phyloP scores from a whole-genome alignment of 92 coral and sea anemone species.

The Parazoanthus darwini region DNA sequence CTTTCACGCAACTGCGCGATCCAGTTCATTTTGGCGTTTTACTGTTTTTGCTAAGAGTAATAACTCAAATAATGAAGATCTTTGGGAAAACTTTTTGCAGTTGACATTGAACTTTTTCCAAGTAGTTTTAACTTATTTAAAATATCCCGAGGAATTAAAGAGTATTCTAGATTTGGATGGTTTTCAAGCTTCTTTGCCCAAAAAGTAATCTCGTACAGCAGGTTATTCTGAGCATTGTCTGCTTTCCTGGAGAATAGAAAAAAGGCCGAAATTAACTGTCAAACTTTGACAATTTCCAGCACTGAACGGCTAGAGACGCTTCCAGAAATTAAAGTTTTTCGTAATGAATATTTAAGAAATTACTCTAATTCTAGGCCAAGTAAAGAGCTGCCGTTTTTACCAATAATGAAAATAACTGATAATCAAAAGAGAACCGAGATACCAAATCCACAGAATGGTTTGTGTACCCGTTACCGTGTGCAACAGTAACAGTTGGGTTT shows the following conservation, averaged over 20 bases:
- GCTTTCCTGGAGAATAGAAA: neutral
- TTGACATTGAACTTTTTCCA: neutral
- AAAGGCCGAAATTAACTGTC: neutral
- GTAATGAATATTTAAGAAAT: too few relatives aligned
- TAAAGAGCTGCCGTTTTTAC: too few relatives aligned
- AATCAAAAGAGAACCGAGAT: too few relatives aligned
- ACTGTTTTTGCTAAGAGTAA: neutral
- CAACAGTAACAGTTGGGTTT: too few relatives aligned
- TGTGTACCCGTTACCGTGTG: too few relatives aligned
- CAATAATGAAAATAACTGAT: too few relatives aligned
- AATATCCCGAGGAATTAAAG: neutral
- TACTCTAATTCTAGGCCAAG: too few relatives aligned
- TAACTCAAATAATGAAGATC: neutral
- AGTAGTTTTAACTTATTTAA: neutral
- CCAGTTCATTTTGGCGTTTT: too few relatives aligned
- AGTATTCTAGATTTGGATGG: neutral
- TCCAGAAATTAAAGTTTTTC: too few relatives aligned
- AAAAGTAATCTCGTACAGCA: neutral
- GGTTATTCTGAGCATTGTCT: neutral
- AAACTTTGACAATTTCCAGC: neutral
- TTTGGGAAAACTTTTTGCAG: neutral
- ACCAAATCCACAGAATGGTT: too few relatives aligned
- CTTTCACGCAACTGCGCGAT: neutral
- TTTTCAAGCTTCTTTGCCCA: neutral
- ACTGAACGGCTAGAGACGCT: neutral